Evolutionary conservation across 2,888 invertebrate species (phyloP).

Genomic region (Lasioglossum calceatum): DNA sequence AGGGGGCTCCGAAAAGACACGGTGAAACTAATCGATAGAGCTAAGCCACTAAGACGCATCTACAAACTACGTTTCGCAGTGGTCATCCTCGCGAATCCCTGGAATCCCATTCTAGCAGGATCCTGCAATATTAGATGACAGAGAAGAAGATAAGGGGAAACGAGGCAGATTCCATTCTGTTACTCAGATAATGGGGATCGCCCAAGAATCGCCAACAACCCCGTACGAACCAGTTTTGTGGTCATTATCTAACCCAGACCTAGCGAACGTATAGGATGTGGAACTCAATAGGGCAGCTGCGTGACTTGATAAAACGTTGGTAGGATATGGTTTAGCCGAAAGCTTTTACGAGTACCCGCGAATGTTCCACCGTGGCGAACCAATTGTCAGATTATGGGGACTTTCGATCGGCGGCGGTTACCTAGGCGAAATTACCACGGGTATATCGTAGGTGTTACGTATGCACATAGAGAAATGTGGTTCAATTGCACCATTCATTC

Average conservation of each 20-base stretch:
- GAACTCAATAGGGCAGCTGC: constrained; percentile 53
- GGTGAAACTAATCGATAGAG: constrained; percentile 47
- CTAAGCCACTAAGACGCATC: constrained; percentile 52
- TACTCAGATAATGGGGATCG: constrained; percentile 42
- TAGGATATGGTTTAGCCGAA: constrained; percentile 49
- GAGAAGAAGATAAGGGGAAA: constrained; percentile 24
- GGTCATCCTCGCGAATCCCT: constrained; percentile 31
- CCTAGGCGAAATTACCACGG: constrained; percentile 47
- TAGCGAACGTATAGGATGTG: constrained; percentile 28
- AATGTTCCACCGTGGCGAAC: constrained; percentile 43
- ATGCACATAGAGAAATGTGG: constrained; percentile 2
- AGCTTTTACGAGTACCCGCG: constrained; percentile 68
- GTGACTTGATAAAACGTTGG: constrained; percentile 69
- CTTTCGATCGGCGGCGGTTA: constrained; percentile 46
- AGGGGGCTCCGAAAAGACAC: constrained; percentile 21
- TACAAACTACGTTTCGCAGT: constrained; percentile 42
- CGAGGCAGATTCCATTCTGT: constrained; percentile 28
- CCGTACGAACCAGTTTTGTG: constrained; percentile 20
- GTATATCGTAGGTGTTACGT: constrained; percentile 15
- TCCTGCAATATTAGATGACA: constrained; percentile 32
- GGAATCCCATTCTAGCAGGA: constrained; percentile 39
- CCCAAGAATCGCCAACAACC: constrained; percentile 47
- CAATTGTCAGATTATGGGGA: constrained; percentile 69
- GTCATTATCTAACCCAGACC: constrained; percentile 40
- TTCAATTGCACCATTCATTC: neutral